Evolutionary conservation across 2,797 vertebrate species (phyloP).

Genomic region (Lepus oiostolus): DNA sequence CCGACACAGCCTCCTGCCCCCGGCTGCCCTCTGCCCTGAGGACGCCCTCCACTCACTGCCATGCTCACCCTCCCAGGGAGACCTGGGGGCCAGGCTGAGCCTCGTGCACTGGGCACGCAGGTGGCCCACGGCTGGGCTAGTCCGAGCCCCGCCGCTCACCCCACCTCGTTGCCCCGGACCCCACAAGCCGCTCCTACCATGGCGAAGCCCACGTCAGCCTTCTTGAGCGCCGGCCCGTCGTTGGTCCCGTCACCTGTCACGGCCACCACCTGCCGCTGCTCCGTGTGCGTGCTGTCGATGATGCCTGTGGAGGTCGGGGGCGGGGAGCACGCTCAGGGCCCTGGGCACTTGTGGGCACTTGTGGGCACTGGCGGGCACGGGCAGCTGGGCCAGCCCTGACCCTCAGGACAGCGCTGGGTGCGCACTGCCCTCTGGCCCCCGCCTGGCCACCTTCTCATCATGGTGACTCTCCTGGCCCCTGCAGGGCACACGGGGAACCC

Average conservation of each 20-base stretch:
- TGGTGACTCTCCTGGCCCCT: neutral
- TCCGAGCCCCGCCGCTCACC: too few species aligned
- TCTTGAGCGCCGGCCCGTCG: constrained; percentile 98
- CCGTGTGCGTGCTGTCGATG: constrained; percentile 96
- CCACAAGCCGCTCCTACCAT: constrained; percentile 91
- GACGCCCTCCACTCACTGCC: neutral
- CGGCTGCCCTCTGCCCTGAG: neutral
- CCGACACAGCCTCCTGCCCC: neutral
- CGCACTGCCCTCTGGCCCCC: neutral
- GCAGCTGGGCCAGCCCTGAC: neutral
- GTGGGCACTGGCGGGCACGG: neutral
- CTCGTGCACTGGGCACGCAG: rapidly evolving
- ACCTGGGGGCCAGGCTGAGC: neutral
- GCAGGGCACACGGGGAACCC: neutral
- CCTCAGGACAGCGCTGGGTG: neutral
- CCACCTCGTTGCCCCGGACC: too few species aligned
- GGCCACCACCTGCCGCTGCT: constrained; percentile 98
- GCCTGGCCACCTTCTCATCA: neutral
- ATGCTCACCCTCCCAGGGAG: neutral
- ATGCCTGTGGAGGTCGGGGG: constrained; percentile 90
- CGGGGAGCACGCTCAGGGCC: neutral
- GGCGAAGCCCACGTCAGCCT: constrained; percentile 98
- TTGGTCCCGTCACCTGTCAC: constrained; percentile 99
- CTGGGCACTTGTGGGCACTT: neutral
- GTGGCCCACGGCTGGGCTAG: too few species aligned